phyloP scores from a whole-genome alignment of 2,113 vertebrate genomes.

The Mellivora capensis region DNA sequence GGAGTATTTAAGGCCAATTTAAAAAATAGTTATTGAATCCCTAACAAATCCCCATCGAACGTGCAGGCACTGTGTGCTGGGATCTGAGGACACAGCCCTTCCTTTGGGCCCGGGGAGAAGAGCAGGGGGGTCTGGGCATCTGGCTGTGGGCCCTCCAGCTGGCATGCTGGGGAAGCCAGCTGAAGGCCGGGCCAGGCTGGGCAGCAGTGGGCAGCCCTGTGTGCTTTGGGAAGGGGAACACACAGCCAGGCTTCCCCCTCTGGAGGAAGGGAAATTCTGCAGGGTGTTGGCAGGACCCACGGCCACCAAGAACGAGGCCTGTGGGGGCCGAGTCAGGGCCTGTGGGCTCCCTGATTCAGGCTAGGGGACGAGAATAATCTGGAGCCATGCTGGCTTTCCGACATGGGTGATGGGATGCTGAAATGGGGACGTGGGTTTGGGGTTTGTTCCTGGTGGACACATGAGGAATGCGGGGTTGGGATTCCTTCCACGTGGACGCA shows the following conservation, averaged over 20 bases:
- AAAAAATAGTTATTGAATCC: no score
- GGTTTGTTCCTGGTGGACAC: background rate
- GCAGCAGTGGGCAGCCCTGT: no score
- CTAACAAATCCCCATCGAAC: no score
- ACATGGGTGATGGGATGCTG: background rate
- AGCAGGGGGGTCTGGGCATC: background rate
- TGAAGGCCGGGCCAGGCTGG: background rate
- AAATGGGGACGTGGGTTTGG: accelerated
- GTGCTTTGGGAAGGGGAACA: background rate
- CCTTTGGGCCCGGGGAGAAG: background rate
- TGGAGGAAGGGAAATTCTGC: background rate
- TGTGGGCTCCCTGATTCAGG: background rate
- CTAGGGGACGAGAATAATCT: background rate
- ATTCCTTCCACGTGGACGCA: background rate
- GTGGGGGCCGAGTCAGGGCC: background rate
- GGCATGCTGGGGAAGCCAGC: no score
- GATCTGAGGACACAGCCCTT: background rate
- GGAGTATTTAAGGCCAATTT: no score
- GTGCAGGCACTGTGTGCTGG: no score
- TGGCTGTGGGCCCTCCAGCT: no score
- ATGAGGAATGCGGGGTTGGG: background rate
- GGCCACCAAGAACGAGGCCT: background rate
- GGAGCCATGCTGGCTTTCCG: background rate
- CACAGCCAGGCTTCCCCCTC: no score
- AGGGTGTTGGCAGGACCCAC: no score